These are phyloP conservation scores for Fukomys damarensis DNA, from an alignment of 2,113 vertebrate species.

Conservation along the genomic window DNA sequence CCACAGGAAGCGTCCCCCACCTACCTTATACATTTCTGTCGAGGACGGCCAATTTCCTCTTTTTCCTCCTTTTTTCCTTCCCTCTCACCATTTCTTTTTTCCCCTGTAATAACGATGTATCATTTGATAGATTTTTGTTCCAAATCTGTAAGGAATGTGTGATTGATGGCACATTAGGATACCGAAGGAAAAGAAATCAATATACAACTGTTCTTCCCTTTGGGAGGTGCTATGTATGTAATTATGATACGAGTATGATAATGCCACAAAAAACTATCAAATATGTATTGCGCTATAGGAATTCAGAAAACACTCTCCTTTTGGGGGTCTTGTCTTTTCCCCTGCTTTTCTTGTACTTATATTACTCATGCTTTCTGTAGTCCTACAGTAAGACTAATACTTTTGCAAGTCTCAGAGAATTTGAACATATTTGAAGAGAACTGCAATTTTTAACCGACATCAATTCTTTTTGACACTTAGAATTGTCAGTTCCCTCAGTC, in stretches of 20 bases:
- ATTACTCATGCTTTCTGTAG: neutral
- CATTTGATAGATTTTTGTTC: neutral
- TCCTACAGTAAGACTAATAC: neutral
- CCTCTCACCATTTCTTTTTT: neutral
- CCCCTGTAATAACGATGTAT: neutral
- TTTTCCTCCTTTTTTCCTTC: neutral
- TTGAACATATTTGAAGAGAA: neutral
- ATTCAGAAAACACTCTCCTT: neutral
- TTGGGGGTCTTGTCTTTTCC: neutral
- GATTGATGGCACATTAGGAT: neutral
- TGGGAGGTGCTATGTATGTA: neutral
- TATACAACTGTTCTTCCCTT: neutral
- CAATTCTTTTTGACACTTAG: neutral
- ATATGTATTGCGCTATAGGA: neutral
- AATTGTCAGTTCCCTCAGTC: neutral
- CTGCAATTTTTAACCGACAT: neutral
- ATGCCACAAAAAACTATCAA: neutral
- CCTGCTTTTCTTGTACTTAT: neutral
- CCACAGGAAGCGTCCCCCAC: neutral
- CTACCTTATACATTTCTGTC: neutral
- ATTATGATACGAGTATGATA: neutral
- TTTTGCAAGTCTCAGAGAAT: neutral
- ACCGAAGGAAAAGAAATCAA: neutral
- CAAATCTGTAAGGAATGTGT: neutral
- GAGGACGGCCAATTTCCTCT: neutral